These are phyloP conservation scores for Agriopis marginaria DNA, from an alignment of 2,888 invertebrate species.

Conservation along the genomic window DNA sequence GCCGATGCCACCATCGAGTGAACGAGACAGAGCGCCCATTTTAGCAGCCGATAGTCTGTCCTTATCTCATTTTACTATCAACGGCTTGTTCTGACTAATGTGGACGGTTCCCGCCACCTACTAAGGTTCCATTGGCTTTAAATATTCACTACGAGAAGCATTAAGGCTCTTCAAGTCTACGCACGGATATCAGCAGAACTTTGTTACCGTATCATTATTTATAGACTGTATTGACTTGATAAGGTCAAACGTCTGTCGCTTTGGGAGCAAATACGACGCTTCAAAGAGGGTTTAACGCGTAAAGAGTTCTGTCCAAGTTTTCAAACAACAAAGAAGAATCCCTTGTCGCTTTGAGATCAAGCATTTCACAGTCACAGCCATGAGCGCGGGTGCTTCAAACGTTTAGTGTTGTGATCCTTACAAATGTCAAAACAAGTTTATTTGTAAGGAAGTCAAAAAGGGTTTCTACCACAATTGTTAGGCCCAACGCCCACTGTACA, in stretches of 20 bases:
- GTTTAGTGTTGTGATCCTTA: not conserved
- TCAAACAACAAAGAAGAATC: not conserved
- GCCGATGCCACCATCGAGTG: constrained; percentile 17
- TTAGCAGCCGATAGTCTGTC: constrained; percentile 29
- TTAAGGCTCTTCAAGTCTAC: constrained; percentile 11
- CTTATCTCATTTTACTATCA: constrained; percentile 41
- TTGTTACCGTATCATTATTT: constrained; percentile 10
- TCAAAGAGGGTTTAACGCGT: not conserved
- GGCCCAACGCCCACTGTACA: no score
- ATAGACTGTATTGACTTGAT: constrained; percentile 22
- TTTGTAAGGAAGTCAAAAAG: no score
- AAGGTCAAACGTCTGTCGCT: constrained; percentile 7
- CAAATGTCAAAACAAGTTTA: not conserved
- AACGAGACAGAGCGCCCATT: constrained; percentile 34
- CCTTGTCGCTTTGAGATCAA: constrained; percentile 6
- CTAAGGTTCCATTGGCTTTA: constrained; percentile 37
- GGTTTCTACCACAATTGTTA: no score
- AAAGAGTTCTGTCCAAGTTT: constrained; percentile 10
- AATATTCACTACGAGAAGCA: constrained; percentile 47
- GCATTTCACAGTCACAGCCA: not conserved
- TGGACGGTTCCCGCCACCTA: constrained; percentile 42
- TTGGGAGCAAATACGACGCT: not conserved
- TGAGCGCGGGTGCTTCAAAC: not conserved
- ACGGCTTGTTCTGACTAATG: constrained; percentile 41
- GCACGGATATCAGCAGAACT: constrained; percentile 2